Conservation (phyloP, 2,113 vertebrate species). For the Neofelis nebulosa region DNA sequence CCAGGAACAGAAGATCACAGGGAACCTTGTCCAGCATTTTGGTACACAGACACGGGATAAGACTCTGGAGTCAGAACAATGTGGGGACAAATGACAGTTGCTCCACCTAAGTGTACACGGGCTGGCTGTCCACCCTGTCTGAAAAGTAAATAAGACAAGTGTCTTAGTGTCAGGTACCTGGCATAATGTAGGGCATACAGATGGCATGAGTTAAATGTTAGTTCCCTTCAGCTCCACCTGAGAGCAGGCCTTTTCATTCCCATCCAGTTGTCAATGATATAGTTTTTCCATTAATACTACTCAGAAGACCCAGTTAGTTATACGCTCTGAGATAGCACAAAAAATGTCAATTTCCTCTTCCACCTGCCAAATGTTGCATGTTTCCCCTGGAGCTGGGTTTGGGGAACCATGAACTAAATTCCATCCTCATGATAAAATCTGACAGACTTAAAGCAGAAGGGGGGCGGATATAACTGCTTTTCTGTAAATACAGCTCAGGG, state of each 20-base stretch:
- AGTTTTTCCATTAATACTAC: neutral
- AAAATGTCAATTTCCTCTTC: neutral
- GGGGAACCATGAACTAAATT: neutral
- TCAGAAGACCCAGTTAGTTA: neutral
- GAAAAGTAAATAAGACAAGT: neutral
- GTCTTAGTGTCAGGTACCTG: neutral
- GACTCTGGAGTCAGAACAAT: neutral
- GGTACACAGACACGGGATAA: neutral
- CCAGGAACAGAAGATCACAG: neutral
- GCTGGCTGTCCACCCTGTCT: neutral
- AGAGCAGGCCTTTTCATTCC: neutral
- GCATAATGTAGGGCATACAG: neutral
- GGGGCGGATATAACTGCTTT: neutral
- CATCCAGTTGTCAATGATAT: neutral
- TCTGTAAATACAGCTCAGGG: neutral
- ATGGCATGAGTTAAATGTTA: neutral
- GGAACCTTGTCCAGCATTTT: neutral
- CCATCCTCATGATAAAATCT: neutral
- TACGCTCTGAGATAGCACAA: neutral
- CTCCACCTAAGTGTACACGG: neutral
- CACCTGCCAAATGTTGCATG: neutral
- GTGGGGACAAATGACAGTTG: neutral
- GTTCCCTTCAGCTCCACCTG: neutral
- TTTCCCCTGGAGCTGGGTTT: neutral
- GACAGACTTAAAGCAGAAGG: neutral